Percentiles rank a stretch among this genome's conserved stretches.
Conservation (phyloP, 2,888 invertebrate genomes). For the Aporophyla nigra region DNA sequence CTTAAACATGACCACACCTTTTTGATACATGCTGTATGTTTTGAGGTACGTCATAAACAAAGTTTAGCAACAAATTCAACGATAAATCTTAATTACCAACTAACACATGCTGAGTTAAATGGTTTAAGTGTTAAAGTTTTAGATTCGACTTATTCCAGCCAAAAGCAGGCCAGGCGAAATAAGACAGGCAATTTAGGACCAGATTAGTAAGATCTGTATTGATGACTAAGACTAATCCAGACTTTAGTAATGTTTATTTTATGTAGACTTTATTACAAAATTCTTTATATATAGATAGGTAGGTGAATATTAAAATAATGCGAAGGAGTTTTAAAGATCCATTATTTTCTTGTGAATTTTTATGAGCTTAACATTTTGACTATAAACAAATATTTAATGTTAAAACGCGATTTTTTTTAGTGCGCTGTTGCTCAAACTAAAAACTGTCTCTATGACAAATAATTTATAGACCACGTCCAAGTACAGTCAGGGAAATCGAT, state of each 20-base stretch:
- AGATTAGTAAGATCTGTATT: constrained; percentile 35
- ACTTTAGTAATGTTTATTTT: constrained; percentile 22
- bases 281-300: not conserved
- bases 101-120: not conserved
- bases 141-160: constrained; percentile 17
- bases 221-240: constrained; percentile 25
- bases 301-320: not conserved
- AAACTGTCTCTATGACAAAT: not conserved
- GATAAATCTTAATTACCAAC: not conserved
- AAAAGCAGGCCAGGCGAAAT: constrained; percentile 13
- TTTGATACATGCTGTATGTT: not conserved
- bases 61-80: not conserved
- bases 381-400: too few species aligned
- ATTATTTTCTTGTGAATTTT: not conserved
- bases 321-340: not conserved
- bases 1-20: not conserved
- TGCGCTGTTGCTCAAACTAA: too few species aligned
- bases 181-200: constrained; percentile 34
- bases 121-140: constrained; percentile 18
- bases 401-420: too few species aligned
- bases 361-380: not conserved
- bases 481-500: not conserved
- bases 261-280: not conserved
- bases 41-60: not conserved
- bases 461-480: not conserved